Conservation (phyloP, 1,140 invertebrate genomes). For the Microplitis demolitor region DNA sequence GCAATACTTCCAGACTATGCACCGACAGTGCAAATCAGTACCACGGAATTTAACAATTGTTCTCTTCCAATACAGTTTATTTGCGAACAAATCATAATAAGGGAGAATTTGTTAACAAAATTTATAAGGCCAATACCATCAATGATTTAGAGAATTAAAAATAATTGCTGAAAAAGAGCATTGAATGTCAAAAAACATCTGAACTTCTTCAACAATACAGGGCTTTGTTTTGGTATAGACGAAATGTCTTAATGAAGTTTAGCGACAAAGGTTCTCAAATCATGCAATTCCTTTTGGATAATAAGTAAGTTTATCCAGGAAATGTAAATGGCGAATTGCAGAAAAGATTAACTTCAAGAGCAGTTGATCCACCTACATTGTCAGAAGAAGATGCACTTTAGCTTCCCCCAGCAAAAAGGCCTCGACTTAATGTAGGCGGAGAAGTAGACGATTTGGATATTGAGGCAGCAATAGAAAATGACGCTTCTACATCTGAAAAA, state of each 20-base stretch:
- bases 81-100: too few relatives aligned
- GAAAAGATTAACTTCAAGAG: neutral
- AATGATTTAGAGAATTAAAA: conserved; percentile 31
- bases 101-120: too few relatives aligned
- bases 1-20: conserved; percentile 4
- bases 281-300: conserved; percentile 16
- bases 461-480: too few relatives aligned
- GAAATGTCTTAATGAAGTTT: neutral
- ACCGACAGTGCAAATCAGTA: conserved; percentile 30
- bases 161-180: conserved; percentile 9
- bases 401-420: too few relatives aligned
- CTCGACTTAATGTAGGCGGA: too few relatives aligned
- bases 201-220: conserved; percentile 27
- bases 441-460: too few relatives aligned
- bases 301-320: conserved; percentile 8
- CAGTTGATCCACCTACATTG: neutral
- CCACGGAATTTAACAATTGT: too few relatives aligned
- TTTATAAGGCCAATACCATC: conserved; percentile 22
- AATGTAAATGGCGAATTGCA: neutral
- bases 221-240: conserved; percentile 21
- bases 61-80: too few relatives aligned
- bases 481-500: too few relatives aligned
- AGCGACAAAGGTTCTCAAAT: neutral
- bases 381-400: too few relatives aligned
- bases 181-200: conserved; percentile 20